These are phyloP conservation scores for Aplocera efformata DNA, from an alignment of 2,888 invertebrate genomes.

Conservation along the genomic window DNA sequence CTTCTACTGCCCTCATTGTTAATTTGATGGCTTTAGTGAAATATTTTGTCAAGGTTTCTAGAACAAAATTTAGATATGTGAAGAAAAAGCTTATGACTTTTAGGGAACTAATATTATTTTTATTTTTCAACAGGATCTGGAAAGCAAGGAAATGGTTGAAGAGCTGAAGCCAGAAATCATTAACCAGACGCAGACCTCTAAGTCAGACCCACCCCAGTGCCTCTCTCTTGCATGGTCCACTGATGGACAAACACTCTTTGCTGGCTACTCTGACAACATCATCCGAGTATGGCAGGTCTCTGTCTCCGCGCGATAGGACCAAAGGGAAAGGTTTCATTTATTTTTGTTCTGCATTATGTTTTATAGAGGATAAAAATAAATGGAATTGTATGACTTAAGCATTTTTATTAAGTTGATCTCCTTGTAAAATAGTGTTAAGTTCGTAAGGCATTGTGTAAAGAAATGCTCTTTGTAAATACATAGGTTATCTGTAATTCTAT, in stretches of 20 bases:
- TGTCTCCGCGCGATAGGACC: conserved; percentile 86
- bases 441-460: conserved; percentile 21
- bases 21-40: too few species aligned
- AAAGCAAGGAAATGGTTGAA: conserved; percentile 99
- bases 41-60: too few species aligned
- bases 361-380: conserved; percentile 71
- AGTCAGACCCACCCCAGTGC: conserved; percentile 97
- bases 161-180: conserved; percentile 98
- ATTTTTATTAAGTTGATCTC: conserved; percentile 70
- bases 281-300: conserved; percentile 99
- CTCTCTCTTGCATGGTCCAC: conserved; percentile 99
- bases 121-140: conserved; percentile 87
- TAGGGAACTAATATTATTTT: not conserved
- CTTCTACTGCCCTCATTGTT: too few species aligned
- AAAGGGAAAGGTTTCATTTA: conserved; percentile 66
- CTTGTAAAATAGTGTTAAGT: conserved; percentile 39
- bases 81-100: not conserved
- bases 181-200: conserved; percentile 84
- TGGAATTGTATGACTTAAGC: conserved; percentile 61
- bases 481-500: conserved; percentile 31
- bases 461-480: conserved; percentile 33
- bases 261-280: conserved; percentile 98
- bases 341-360: conserved; percentile 59
- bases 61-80: too few species aligned
- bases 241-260: conserved; percentile 99